Percentiles rank a stretch among this genome's conserved stretches.
Evolutionary conservation across 2,113 vertebrate species (phyloP).

Genomic region (Pelvicachromis taeniatus): DNA sequence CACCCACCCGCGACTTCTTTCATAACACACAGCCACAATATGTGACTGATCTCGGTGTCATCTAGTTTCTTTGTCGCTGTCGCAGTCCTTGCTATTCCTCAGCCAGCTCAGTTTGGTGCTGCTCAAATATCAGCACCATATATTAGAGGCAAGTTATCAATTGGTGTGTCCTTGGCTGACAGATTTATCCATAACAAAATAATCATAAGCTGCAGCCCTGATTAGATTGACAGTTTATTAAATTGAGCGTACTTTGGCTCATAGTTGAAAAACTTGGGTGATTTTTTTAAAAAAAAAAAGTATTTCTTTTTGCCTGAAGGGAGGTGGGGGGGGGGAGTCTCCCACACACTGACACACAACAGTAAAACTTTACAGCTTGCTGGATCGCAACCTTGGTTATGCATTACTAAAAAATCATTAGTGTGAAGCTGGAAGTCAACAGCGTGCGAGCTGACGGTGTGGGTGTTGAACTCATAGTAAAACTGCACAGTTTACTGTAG

Average conservation of each 20-base stretch:
- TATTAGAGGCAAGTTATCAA: not conserved
- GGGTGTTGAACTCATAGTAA: not conserved
- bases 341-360: not conserved
- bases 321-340: not conserved
- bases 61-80: not conserved
- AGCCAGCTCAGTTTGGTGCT: not conserved
- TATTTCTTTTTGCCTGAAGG: not conserved
- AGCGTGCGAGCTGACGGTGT: not conserved
- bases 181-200: not conserved
- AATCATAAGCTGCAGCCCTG: not conserved
- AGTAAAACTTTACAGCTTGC: not conserved
- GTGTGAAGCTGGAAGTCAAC: not conserved
- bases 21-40: not conserved
- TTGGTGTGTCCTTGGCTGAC: not conserved
- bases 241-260: not conserved
- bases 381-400: not conserved
- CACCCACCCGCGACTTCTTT: not conserved
- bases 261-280: not conserved
- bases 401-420: not conserved
- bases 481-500: not conserved
- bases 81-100: not conserved
- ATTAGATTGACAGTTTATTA: not conserved
- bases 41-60: not conserved
- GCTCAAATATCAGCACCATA: not conserved
- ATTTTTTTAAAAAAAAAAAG: no score